phyloP scores from a whole-genome alignment of 2,113 vertebrate genomes.

The Ptilorrhoa leucosticta region DNA sequence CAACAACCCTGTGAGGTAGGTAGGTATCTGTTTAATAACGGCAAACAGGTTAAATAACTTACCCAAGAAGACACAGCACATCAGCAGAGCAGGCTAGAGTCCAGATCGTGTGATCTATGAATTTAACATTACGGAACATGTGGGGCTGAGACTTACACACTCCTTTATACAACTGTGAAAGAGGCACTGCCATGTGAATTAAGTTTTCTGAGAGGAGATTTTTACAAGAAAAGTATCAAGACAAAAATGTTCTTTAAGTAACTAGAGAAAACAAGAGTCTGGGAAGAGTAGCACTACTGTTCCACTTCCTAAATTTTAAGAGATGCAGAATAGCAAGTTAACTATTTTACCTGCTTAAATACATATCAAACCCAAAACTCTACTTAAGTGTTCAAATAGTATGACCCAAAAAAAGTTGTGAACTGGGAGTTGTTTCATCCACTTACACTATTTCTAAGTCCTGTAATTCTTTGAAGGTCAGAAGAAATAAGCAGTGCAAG shows the following conservation, averaged over 20 bases:
- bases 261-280: background rate
- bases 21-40: background rate
- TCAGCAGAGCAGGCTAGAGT: conserved; percentile 42
- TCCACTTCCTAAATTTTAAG: background rate
- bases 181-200: background rate
- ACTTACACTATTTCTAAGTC: background rate
- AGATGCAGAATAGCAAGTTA: background rate
- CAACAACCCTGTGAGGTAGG: conserved; percentile 74
- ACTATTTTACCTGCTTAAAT: background rate
- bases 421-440: background rate
- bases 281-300: background rate
- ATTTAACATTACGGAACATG: background rate
- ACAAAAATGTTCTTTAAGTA: background rate
- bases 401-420: background rate
- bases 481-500: background rate
- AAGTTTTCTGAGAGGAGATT: background rate
- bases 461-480: background rate
- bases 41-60: conserved; percentile 38
- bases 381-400: background rate
- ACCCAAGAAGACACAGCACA: conserved; percentile 32
- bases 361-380: background rate
- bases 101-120: background rate
- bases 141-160: background rate
- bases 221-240: background rate
- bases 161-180: background rate